Base-by-base conservation (phyloP, 2,888 invertebrate species). In the Plagodis dolabraria region DNA sequence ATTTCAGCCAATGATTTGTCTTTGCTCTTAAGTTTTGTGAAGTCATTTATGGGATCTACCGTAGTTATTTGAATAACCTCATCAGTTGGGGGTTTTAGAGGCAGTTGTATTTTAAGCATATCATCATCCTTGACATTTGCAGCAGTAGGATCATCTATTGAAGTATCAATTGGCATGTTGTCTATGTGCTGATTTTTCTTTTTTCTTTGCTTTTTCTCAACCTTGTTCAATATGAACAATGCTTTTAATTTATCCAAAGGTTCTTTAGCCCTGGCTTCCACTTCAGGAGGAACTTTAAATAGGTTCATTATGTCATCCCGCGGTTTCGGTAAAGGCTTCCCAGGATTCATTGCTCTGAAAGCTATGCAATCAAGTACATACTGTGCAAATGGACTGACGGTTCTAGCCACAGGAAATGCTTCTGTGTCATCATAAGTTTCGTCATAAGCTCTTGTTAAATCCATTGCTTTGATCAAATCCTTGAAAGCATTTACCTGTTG, bases 381-480 rank as follows among this genome's bases (percentile, higher is more conserved):
- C 69, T 87, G 93, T 60, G 86, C 88, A 66, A 87, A 89, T 63
- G 87, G 95, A 81, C 91, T 94, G 7, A 87, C 89, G 58, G 92
- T 93, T 76, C 85, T 89, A 53, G 85, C 93, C 46, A 92, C 83
- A 34, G 93, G 93, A 64, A 93, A 93, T 36, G 91, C 89, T 78
- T 93, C 93, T 61, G 79, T 74, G 61, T 88, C 88, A 81, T 92
- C 89, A 83, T 82, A 87, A 2, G 83, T 79, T 38, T 91, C 92
- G 75, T 93, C 91, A 77, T 90, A 89, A 1, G 87, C 90, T 64
- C 88, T 89, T 40, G 94, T 93, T 52, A 95, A 83, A 79, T 96
- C 94, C 95, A 96, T 96, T 49, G 92, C 83, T 73, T 93, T 93
- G 12, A 96, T 96, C 0, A 96, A 89, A 59, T 93, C 85, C 77